Conservation (phyloP, 2,888 invertebrate genomes). For the Cepaea hortensis region DNA sequence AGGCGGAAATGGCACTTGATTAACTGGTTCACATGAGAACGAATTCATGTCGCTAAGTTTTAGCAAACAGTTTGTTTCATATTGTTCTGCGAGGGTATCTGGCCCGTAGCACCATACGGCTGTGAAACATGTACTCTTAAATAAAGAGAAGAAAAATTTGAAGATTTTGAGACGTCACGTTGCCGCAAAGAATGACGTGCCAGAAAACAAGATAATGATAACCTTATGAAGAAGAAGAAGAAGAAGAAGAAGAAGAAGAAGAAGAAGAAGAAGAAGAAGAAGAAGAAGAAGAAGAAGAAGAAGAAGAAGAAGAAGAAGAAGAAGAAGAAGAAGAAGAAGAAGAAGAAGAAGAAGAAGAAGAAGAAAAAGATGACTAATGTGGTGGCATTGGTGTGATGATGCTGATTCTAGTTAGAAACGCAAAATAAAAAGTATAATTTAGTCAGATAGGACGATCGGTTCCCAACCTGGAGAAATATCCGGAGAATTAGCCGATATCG, state of each 20-base stretch:
- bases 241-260: background rate
- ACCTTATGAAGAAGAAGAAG: background rate
- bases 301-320: conserved; percentile 4
- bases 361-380: background rate
- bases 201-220: background rate
- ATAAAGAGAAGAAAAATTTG: background rate
- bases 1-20: no score
- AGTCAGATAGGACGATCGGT: background rate
- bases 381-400: background rate
- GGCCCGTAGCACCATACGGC: background rate
- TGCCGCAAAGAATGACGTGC: background rate
- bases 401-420: background rate
- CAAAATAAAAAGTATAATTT: background rate
- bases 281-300: conserved; percentile 6
- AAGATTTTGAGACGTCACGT: background rate
- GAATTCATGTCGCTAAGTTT: no score
- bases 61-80: no score
- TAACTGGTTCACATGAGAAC: no score
- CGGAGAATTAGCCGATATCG: background rate
- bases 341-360: background rate
- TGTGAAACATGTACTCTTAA: background rate
- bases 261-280: background rate
- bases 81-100: background rate
- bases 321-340: background rate
- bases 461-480: background rate